Evolutionary conservation across 2,113 vertebrate genomes (phyloP).

Genomic region (Machaerirhynchus nigripectus): DNA sequence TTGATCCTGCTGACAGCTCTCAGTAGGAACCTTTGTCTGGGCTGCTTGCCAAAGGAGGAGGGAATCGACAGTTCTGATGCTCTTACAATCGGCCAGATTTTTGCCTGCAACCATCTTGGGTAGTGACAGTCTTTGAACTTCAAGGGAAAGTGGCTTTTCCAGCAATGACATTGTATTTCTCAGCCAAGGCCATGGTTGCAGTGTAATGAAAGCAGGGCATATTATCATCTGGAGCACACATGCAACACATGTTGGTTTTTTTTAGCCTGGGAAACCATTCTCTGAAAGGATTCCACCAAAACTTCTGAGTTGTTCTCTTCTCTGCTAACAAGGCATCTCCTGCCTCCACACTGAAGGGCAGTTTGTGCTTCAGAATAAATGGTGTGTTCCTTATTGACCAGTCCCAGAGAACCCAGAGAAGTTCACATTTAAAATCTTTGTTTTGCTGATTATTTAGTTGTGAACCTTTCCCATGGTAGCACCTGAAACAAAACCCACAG

Average conservation of each 20-base stretch:
- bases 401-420: background rate
- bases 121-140: conserved; percentile 62
- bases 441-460: background rate
- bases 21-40: conserved; percentile 63
- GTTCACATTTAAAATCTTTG: background rate
- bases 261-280: conserved; percentile 53
- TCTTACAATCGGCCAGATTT: conserved; percentile 60
- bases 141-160: conserved; percentile 61
- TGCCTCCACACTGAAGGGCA: background rate
- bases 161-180: conserved; percentile 60
- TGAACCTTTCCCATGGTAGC: background rate
- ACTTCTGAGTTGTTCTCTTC: background rate
- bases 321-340: background rate
- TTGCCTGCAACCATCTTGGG: conserved; percentile 61
- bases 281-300: conserved; percentile 52
- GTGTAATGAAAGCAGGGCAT: conserved; percentile 32
- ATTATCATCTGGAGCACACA: conserved; percentile 49
- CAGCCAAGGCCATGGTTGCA: conserved; percentile 42
- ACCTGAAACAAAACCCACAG: background rate
- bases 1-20: conserved; percentile 64
- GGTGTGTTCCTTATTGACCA: background rate
- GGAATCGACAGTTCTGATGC: conserved; percentile 54
- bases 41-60: conserved; percentile 55
- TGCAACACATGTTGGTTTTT: conserved; percentile 33
- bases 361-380: background rate